Conservation (phyloP, 2,113 vertebrate genomes). For the western clawed frog (Xenopus tropicalis) region DNA sequence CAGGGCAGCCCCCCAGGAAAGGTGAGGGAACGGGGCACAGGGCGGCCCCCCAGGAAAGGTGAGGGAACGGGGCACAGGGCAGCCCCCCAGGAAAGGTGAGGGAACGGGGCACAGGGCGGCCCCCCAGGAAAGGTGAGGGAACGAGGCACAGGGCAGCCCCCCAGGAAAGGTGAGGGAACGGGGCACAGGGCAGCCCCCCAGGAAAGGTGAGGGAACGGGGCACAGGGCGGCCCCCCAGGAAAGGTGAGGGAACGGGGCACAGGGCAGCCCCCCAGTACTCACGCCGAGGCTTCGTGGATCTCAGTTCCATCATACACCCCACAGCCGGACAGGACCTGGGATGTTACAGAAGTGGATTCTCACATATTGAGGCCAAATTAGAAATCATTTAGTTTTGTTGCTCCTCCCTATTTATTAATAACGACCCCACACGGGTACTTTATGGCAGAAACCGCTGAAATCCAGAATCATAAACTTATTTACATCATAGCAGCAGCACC, state of each 20-base stretch:
- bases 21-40: neutral
- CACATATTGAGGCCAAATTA: no score
- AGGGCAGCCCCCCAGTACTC: conserved; percentile 52
- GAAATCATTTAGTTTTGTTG: no score
- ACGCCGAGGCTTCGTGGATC: conserved; percentile 85
- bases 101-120: neutral
- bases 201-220: neutral
- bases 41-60: neutral
- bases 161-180: no score
- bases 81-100: neutral
- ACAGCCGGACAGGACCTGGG: conserved; percentile 80
- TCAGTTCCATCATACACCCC: conserved; percentile 84
- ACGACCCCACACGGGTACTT: no score
- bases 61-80: neutral
- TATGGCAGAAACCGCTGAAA: no score
- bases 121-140: neutral
- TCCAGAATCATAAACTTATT: no score
- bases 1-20: neutral
- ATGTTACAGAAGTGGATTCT: no score
- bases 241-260: neutral
- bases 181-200: neutral
- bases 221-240: neutral
- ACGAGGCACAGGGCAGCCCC: neutral
- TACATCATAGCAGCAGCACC: no score
- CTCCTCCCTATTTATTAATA: no score